Base-by-base conservation (phyloP, 2,888 invertebrate species). In the Drosophila suboccidentalis region DNA sequence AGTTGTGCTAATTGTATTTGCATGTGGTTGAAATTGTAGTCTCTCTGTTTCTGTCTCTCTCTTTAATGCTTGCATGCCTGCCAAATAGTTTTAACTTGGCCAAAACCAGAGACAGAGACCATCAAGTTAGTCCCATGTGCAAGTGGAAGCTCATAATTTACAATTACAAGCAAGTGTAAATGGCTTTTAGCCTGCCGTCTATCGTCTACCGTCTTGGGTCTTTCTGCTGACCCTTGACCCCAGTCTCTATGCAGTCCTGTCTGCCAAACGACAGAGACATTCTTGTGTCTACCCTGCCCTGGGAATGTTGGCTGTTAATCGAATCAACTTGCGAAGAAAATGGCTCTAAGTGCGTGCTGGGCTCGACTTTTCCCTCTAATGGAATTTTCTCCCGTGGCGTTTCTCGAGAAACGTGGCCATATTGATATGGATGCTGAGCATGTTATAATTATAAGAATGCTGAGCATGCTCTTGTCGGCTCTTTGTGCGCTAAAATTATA, bases 381-480 rank as follows among this genome's bases (percentile, higher is more conserved):
- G 89, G 87, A 84, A 88, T 83, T 86, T 83, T 71, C 87, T 64
- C 80, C 71, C 75, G 74, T 69, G 62, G 75, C 58, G 74, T 8
- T 9, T 26, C 39, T 43, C 50, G 39, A 1, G 26, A 26, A 26
- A 39, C 43, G 61, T 54, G 60, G 66, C 62, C 67, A 69, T 82
- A 87, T 87, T 85, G 88, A 85, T 85, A 85, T 88, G 86, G 83
- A 67, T 80, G 86, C 73, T 75, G 77, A 86, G 80, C 83, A 86
- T 75, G 78, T 73, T 83, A 88, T 88, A 84, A 84, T 84, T 84
- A 84, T 88, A 84, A 86, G 88, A 88, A 83, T 80, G 86, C 77
- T 82, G 86, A 78, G 87, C 65, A 65, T 82, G 80, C 80, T 71
- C 75, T 83, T 74, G 62, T 50, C 32, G 15, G 15, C n/a, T n/a